These are phyloP conservation scores for Stenchaetothrips biformis DNA, from an alignment of 2,888 invertebrate genomes.

Conservation along the genomic window DNA sequence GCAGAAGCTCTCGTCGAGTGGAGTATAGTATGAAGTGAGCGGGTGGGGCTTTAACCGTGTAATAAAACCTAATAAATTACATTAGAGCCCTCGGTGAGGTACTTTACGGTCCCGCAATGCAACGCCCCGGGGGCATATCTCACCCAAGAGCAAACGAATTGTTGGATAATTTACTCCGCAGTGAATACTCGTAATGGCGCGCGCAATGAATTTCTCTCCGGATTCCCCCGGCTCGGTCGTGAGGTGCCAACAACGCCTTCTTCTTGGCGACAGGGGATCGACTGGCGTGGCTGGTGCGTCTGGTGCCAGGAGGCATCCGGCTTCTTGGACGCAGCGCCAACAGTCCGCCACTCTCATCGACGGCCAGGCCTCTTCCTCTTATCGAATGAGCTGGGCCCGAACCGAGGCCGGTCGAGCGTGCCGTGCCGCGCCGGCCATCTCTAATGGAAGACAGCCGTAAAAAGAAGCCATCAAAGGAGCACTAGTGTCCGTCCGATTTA, in stretches of 20 bases:
- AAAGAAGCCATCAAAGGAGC: not conserved
- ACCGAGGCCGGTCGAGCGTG: not conserved
- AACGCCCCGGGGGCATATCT: too few species aligned
- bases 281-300: not conserved
- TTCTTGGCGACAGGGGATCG: too few species aligned
- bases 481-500: not conserved
- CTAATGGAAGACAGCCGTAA: constrained; percentile 11
- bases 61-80: constrained; percentile 22
- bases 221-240: too few species aligned
- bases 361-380: not conserved
- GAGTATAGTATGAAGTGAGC: too few species aligned
- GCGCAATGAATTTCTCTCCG: not conserved
- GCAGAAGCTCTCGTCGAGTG: accelerated
- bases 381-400: not conserved
- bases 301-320: not conserved
- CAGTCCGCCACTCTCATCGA: not conserved
- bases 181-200: not conserved
- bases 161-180: not conserved
- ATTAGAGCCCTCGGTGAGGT: constrained; percentile 9
- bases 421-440: not conserved
- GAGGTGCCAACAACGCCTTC: too few species aligned
- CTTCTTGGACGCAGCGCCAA: not conserved
- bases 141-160: not conserved
- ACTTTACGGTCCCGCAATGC: not conserved
- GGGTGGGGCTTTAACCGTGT: not conserved